Conservation (phyloP, 2,113 vertebrate species). For the Heptranchias perlo region DNA sequence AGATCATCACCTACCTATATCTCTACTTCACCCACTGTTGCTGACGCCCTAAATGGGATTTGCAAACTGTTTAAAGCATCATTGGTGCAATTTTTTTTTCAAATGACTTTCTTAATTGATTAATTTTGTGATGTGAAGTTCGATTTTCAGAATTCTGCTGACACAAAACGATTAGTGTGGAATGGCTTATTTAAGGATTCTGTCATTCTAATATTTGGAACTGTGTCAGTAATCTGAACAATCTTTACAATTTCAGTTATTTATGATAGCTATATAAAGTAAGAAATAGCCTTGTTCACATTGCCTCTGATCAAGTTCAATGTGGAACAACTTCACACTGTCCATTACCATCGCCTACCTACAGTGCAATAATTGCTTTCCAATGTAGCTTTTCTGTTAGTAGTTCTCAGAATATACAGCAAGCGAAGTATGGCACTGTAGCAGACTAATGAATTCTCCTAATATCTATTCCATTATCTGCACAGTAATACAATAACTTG, state of each 20-base stretch:
- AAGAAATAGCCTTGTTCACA: background rate
- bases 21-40: background rate
- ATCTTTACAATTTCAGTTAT: constrained; percentile 10
- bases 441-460: background rate
- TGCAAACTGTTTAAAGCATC: constrained; percentile 48
- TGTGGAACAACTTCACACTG: background rate
- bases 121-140: constrained; percentile 50
- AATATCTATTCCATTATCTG: background rate
- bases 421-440: background rate
- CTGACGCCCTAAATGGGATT: background rate
- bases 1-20: background rate
- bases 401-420: background rate
- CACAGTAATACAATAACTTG: background rate
- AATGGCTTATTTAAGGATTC: constrained; percentile 1
- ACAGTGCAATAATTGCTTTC: background rate
- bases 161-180: constrained; percentile 53
- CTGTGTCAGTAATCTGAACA: constrained; percentile 45
- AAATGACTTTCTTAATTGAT: constrained; percentile 57
- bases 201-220: constrained; percentile 18
- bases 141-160: constrained; percentile 54
- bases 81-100: constrained; percentile 54
- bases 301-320: background rate
- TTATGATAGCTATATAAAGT: background rate
- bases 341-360: background rate
- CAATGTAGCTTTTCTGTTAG: background rate